Evolutionary conservation across 2,888 invertebrate species (phyloP).

Genomic region (Ptychoptera contaminata): DNA sequence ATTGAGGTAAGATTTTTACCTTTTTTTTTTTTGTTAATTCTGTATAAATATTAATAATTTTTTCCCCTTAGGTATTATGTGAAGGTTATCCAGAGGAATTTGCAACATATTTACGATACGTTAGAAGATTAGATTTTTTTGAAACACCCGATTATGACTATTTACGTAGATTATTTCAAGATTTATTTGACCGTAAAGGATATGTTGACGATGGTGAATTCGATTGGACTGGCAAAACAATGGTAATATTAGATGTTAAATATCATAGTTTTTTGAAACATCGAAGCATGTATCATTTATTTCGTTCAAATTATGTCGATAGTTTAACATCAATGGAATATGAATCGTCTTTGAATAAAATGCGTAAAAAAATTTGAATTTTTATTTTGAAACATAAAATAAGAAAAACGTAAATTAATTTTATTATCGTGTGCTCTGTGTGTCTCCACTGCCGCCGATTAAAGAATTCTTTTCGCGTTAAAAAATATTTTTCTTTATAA

Average conservation of each 20-base stretch:
- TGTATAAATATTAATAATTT: background rate
- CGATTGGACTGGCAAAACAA: slow-evolving; percentile 86
- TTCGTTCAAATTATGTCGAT: too few relatives aligned
- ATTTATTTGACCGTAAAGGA: slow-evolving; percentile 75
- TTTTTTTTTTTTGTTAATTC: slow-evolving; percentile 3
- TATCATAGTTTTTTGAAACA: too few relatives aligned
- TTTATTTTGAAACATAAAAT: too few relatives aligned
- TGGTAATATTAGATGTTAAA: slow-evolving; percentile 30
- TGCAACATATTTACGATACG: slow-evolving; percentile 95
- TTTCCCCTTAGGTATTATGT: slow-evolving; percentile 44
- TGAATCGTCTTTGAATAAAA: too few relatives aligned
- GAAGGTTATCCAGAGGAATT: slow-evolving; percentile 89
- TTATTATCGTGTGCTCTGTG: too few relatives aligned
- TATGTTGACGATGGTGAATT: slow-evolving; percentile 83
- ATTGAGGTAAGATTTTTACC: slow-evolving; percentile 56
- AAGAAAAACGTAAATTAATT: too few relatives aligned
- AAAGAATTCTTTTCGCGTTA: too few relatives aligned
- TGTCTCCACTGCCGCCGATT: too few relatives aligned
- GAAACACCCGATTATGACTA: slow-evolving; percentile 99
- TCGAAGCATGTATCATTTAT: too few relatives aligned
- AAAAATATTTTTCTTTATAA: too few relatives aligned
- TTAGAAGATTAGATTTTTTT: slow-evolving; percentile 94
- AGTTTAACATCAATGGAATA: too few relatives aligned
- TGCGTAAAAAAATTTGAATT: too few relatives aligned
- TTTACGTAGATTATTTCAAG: slow-evolving; percentile 86